phyloP scores from a whole-genome alignment of 1,140 invertebrate species.

The Euwallacea fornicatus region DNA sequence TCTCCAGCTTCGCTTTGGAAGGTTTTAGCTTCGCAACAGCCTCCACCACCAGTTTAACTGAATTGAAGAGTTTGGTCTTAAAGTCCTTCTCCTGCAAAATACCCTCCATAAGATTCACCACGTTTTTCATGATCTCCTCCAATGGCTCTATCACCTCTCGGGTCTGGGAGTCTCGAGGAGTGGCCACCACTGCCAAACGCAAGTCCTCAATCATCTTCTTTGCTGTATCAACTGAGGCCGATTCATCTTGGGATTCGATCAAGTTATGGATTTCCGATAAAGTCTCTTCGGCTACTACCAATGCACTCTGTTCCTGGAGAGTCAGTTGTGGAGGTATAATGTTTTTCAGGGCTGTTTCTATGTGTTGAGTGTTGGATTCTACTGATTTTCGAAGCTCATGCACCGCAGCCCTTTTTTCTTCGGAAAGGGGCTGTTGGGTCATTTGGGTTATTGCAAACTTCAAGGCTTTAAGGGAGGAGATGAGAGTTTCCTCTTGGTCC shows the following conservation, averaged over 20 bases:
- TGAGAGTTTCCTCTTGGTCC: not conserved
- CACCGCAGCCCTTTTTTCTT: conserved; percentile 50
- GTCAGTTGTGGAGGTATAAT: conserved; percentile 18
- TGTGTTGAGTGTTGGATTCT: conserved; percentile 54
- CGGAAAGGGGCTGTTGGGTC: conserved; percentile 42
- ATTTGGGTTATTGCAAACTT: conserved; percentile 46
- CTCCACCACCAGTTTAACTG: conserved; percentile 17
- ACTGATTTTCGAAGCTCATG: conserved; percentile 59
- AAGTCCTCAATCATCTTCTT: conserved; percentile 49
- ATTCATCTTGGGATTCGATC: conserved; percentile 31
- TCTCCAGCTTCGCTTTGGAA: conserved; percentile 29
- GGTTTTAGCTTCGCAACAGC: conserved; percentile 22
- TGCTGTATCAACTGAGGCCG: conserved; percentile 41
- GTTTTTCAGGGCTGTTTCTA: conserved; percentile 8
- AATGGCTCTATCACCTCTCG: conserved; percentile 47
- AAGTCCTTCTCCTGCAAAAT: conserved; percentile 39
- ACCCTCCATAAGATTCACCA: conserved; percentile 50
- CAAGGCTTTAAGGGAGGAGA: conserved; percentile 36
- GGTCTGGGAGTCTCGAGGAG: conserved; percentile 43
- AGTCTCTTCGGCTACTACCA: conserved; percentile 43
- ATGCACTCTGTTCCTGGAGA: conserved; percentile 42
- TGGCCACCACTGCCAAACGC: conserved; percentile 44
- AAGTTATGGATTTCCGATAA: conserved; percentile 42
- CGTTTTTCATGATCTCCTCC: conserved; percentile 51
- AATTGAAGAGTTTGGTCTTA: conserved; percentile 24